Percentiles rank a stretch among this genome's conserved stretches.
These are phyloP conservation scores for Lamprologus sp. DNA, from an alignment of 2,113 vertebrate species.

Conservation along the genomic window DNA sequence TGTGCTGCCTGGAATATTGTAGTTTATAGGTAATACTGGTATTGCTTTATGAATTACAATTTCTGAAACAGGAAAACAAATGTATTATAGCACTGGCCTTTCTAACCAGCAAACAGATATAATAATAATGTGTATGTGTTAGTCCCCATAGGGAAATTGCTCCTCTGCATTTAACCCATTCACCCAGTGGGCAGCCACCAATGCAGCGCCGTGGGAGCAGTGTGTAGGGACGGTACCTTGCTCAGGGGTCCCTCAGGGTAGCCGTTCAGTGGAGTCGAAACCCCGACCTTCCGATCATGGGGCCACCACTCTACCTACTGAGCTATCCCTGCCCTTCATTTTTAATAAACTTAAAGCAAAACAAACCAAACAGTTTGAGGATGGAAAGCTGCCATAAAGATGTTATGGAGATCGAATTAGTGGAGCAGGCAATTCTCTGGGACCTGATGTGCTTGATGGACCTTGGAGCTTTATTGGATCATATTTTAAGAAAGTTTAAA, in stretches of 20 bases:
- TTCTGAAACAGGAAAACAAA: background rate
- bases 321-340: background rate
- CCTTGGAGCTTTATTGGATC: background rate
- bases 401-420: background rate
- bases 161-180: too few relatives aligned
- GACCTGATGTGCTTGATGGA: background rate
- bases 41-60: background rate
- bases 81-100: background rate
- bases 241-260: too few relatives aligned
- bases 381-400: background rate
- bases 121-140: too few relatives aligned
- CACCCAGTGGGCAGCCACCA: too few relatives aligned
- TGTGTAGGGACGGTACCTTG: too few relatives aligned
- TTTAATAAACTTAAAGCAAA: background rate
- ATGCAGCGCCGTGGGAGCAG: too few relatives aligned
- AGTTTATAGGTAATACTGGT: background rate
- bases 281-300: too few relatives aligned
- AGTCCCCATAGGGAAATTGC: too few relatives aligned
- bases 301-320: too few relatives aligned
- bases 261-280: too few relatives aligned
- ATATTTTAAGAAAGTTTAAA: background rate
- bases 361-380: background rate
- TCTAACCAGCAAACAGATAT: background rate
- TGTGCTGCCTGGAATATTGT: background rate
- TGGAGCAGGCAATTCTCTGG: background rate